Percentiles rank a stretch among this genome's conserved stretches.
Evolutionary conservation across 2,797 vertebrate species (phyloP).

Genomic region (Buphagus erythrorhynchus): DNA sequence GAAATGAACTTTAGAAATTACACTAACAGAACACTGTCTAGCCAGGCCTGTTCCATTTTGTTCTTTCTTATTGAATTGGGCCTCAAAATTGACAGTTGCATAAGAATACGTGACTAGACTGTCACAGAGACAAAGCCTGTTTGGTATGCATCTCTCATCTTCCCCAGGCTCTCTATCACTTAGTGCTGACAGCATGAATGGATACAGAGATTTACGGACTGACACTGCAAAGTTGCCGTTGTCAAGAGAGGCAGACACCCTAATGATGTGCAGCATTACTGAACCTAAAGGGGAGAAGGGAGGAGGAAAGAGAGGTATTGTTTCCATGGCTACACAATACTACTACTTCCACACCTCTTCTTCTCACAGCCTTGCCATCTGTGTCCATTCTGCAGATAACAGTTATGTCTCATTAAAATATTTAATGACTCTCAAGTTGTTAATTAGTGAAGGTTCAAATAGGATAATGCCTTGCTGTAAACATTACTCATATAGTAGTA

Average conservation of each 20-base stretch:
- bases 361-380: slow-evolving; percentile 17
- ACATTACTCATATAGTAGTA: background rate
- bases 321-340: slow-evolving; percentile 59
- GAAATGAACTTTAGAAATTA: slow-evolving; percentile 33
- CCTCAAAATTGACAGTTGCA: slow-evolving; percentile 40
- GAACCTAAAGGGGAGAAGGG: background rate
- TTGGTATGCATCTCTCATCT: slow-evolving; percentile 22
- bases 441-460: slow-evolving; percentile 23
- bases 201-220: slow-evolving; percentile 45
- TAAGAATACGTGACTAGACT: slow-evolving; percentile 17
- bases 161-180: slow-evolving; percentile 25
- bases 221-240: slow-evolving; percentile 35
- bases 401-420: slow-evolving; percentile 46
- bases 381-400: slow-evolving; percentile 27
- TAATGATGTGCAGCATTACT: slow-evolving; percentile 17
- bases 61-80: slow-evolving; percentile 51
- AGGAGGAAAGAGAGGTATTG: background rate
- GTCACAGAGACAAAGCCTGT: background rate
- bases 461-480: background rate
- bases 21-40: slow-evolving; percentile 3
- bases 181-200: slow-evolving; percentile 40
- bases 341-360: slow-evolving; percentile 9
- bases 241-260: slow-evolving; percentile 33
- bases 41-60: slow-evolving; percentile 1
- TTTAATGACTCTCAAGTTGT: slow-evolving; percentile 30